Percentiles rank a stretch among this genome's conserved stretches.
Evolutionary conservation across 2,888 invertebrate genomes (phyloP).

Genomic region (Cotesia congregata): DNA sequence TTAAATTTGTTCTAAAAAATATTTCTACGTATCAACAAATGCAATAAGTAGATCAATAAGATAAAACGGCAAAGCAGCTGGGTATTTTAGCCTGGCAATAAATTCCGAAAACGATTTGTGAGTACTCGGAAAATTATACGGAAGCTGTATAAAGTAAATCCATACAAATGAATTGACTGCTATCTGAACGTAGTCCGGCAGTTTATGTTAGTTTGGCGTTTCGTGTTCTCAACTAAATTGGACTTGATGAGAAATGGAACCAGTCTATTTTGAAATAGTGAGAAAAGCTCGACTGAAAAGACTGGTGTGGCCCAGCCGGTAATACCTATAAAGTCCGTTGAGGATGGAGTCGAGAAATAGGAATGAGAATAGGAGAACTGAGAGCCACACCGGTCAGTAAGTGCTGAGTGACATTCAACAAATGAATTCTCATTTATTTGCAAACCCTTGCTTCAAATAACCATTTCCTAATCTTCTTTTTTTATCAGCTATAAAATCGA

Average conservation of each 20-base stretch:
- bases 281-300: conserved; percentile 19
- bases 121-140: conserved; percentile 10
- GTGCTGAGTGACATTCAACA: conserved; percentile 59
- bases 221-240: conserved; percentile 62
- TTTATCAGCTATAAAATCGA: conserved; percentile 17
- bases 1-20: too few relatives aligned
- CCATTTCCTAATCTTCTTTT: conserved; percentile 7
- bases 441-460: conserved; percentile 48
- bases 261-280: conserved; percentile 41
- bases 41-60: not conserved
- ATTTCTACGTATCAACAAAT: not conserved
- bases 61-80: not conserved
- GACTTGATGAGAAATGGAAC: conserved; percentile 62
- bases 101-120: not conserved
- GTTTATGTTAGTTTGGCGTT: conserved; percentile 19
- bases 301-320: not conserved
- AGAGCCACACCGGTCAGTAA: conserved; percentile 28
- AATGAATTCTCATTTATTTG: conserved; percentile 64
- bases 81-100: not conserved
- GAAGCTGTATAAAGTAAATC: conserved; percentile 47
- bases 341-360: conserved; percentile 38
- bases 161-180: conserved; percentile 52
- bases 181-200: conserved; percentile 25
- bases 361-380: conserved; percentile 26
- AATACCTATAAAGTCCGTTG: conserved; percentile 1